A percentile compares a stretch with the other conserved stretches of the same genome.
Conservation (phyloP, 2,888 invertebrate species). For the Campaea margaritaria region DNA sequence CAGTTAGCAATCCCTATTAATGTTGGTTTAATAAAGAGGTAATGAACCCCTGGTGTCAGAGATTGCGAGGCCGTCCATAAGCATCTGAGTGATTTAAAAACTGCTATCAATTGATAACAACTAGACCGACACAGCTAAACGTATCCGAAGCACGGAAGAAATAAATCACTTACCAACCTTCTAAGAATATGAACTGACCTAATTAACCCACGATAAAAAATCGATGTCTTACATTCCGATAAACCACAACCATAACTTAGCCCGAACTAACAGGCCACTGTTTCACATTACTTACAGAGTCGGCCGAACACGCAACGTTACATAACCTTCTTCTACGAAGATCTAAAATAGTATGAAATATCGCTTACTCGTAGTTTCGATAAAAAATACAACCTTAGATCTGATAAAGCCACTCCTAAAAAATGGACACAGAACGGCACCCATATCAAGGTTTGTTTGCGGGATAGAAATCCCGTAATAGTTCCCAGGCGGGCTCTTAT, state of each 20-base stretch:
- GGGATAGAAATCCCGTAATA: constrained; percentile 75
- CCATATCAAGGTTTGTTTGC: constrained; percentile 60
- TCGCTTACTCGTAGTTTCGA: constrained; percentile 13
- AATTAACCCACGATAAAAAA: constrained; percentile 30
- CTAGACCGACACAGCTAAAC: neutral
- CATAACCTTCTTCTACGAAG: constrained; percentile 19
- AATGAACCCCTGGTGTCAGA: too few relatives aligned
- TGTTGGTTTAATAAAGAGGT: too few relatives aligned
- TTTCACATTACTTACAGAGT: constrained; percentile 32
- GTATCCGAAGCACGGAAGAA: neutral
- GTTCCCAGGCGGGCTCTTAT: constrained; percentile 73
- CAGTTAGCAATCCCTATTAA: too few relatives aligned
- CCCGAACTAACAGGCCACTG: constrained; percentile 24
- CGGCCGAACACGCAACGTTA: constrained; percentile 34
- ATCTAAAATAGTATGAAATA: constrained; percentile 31
- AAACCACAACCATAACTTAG: constrained; percentile 37
- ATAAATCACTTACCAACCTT: neutral
- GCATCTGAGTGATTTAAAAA: too few relatives aligned
- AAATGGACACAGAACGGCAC: constrained; percentile 46
- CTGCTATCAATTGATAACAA: neutral
- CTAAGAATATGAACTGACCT: constrained; percentile 12
- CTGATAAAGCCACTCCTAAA: constrained; percentile 49
- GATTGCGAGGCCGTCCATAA: too few relatives aligned
- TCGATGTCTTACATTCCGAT: constrained; percentile 26
- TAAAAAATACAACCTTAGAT: constrained; percentile 18